Conservation (phyloP, 2,797 vertebrate species). For the Benthosema pterotum region DNA sequence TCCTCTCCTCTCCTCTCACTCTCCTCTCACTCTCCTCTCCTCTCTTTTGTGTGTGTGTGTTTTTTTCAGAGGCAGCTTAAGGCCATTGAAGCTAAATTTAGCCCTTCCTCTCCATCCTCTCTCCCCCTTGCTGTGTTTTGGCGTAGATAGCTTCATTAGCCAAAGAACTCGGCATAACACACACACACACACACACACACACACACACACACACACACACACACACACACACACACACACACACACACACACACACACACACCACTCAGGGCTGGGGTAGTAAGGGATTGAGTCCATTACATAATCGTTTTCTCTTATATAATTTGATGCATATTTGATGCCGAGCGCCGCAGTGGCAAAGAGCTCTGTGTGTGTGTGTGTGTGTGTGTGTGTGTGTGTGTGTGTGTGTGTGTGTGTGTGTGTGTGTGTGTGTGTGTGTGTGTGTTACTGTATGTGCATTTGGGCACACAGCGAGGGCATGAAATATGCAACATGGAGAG, state of each 20-base stretch:
- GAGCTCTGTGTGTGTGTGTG: not conserved
- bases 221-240: slow-evolving; percentile 14
- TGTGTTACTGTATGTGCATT: slow-evolving; percentile 7
- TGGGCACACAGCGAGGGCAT: too few relatives aligned
- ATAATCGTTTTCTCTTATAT: slow-evolving; percentile 69
- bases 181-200: not conserved
- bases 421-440: slow-evolving; percentile 18
- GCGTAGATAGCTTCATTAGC: too few relatives aligned
- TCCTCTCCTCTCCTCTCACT: not conserved
- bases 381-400: slow-evolving; percentile 3
- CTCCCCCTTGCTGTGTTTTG: too few relatives aligned
- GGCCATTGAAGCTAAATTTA: not conserved
- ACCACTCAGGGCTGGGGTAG: slow-evolving; percentile 15
- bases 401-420: slow-evolving; percentile 19
- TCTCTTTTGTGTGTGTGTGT: too few relatives aligned
- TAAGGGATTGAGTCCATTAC: slow-evolving; percentile 55
- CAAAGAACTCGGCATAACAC: too few relatives aligned
- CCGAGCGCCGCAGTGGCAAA: slow-evolving; percentile 36
- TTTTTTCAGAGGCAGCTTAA: too few relatives aligned
- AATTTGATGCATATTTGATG: slow-evolving; percentile 80
- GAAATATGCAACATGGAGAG: too few relatives aligned
- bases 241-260: slow-evolving; percentile 9
- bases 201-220: slow-evolving; percentile 44
- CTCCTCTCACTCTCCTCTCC: slow-evolving; percentile 34
- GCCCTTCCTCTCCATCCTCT: too few relatives aligned